A percentile compares a stretch with the other conserved stretches of the same genome.
These are phyloP conservation scores for Pantelozetes paolii DNA, from an alignment of 2,888 invertebrate genomes.

Conservation along the genomic window DNA sequence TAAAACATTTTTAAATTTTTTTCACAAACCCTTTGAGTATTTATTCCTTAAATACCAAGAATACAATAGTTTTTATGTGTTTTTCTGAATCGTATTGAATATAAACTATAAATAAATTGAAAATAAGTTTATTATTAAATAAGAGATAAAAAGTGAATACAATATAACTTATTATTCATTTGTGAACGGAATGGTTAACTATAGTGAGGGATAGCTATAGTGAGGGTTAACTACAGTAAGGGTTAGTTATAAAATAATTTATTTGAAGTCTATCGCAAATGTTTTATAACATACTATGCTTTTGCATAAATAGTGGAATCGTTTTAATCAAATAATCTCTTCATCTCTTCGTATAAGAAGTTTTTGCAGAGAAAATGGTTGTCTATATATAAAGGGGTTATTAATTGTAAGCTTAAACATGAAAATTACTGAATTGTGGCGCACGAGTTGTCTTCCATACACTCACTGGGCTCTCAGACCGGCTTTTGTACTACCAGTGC, in stretches of 20 bases:
- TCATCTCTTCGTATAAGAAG: no score
- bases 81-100: no score
- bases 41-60: no score
- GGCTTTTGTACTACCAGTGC: not conserved
- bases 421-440: conserved; percentile 32
- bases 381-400: conserved; percentile 5
- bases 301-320: conserved; percentile 21
- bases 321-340: conserved; percentile 34
- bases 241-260: conserved; percentile 28
- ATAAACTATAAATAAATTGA: no score
- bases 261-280: conserved; percentile 9
- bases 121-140: not conserved
- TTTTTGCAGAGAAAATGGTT: not conserved
- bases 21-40: no score
- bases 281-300: not conserved
- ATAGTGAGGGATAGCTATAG: no score
- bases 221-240: no score
- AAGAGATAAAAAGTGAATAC: conserved; percentile 1
- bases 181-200: not conserved
- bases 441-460: conserved; percentile 15
- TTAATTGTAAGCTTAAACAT: conserved; percentile 23
- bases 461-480: not conserved
- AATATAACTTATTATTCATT: conserved; percentile 27
- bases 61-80: no score
- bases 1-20: no score